Conservation (phyloP, 2,797 vertebrate genomes). For the Clangula hyemalis region DNA sequence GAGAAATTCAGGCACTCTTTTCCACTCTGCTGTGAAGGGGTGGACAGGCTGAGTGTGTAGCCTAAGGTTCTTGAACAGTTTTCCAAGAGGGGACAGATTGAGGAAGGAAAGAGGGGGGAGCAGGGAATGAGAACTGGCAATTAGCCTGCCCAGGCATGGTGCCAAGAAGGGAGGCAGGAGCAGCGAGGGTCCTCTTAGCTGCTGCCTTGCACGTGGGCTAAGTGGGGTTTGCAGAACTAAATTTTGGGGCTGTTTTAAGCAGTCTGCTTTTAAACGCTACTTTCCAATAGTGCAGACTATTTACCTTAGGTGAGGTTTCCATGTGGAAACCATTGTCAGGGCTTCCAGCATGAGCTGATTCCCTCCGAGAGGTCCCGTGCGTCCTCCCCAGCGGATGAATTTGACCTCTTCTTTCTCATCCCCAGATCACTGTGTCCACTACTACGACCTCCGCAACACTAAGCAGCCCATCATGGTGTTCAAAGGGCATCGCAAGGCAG, state of each 20-base stretch:
- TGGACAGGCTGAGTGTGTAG: background rate
- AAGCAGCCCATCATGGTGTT: constrained; percentile 99
- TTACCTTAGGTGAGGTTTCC: background rate
- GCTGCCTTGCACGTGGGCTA: background rate
- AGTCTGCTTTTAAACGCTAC: background rate
- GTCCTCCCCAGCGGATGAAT: background rate
- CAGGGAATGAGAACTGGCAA: background rate
- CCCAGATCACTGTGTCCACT: constrained; percentile 98
- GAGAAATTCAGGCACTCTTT: background rate
- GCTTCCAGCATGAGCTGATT: background rate
- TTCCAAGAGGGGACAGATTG: background rate
- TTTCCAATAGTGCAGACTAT: background rate
- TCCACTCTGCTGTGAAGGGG: background rate
- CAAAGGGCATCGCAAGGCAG: constrained; percentile 98
- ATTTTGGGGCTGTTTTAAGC: background rate
- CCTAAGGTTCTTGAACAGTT: background rate
- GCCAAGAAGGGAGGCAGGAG: background rate
- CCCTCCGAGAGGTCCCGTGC: background rate
- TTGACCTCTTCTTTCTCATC: background rate
- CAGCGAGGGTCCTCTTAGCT: background rate
- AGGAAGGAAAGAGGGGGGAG: background rate
- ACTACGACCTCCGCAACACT: constrained; percentile 99
- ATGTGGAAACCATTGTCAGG: background rate
- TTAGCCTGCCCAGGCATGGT: background rate
- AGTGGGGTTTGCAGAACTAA: background rate